These are phyloP conservation scores for Oryzias dopingdopingensis DNA, from an alignment of 2,797 vertebrate species.

Conservation along the genomic window DNA sequence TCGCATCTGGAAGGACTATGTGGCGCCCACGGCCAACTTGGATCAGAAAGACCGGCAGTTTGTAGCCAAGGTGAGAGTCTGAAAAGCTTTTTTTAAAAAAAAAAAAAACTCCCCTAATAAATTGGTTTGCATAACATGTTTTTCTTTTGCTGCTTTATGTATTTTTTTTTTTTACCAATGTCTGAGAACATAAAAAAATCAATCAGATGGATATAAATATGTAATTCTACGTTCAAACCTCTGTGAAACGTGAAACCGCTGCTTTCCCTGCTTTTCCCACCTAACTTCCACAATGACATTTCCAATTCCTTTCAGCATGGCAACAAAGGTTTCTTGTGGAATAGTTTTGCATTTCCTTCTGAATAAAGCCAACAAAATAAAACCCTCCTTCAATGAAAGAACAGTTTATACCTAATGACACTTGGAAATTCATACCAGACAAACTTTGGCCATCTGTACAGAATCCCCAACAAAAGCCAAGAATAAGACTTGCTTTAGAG, in stretches of 20 bases:
- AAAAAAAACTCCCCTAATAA: neutral
- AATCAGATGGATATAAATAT: too few species aligned
- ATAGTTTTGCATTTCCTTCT: slow-evolving; percentile 27
- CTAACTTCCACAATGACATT: slow-evolving; percentile 21
- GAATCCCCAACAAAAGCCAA: slow-evolving; percentile 51
- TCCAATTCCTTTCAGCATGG: slow-evolving; percentile 35
- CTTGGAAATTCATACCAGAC: too few species aligned
- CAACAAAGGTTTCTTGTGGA: slow-evolving; percentile 33
- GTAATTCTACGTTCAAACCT: slow-evolving; percentile 8
- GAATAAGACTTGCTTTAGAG: slow-evolving; percentile 54
- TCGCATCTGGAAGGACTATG: slow-evolving; percentile 97
- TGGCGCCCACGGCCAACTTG: slow-evolving; percentile 94
- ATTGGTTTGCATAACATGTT: slow-evolving; percentile 7
- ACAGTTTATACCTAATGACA: too few species aligned
- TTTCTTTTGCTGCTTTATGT: too few species aligned
- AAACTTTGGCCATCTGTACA: slow-evolving; percentile 6
- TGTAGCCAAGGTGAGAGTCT: slow-evolving; percentile 88
- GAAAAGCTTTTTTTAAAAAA: slow-evolving; percentile 9
- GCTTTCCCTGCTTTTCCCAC: slow-evolving; percentile 13
- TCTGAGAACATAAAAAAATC: too few species aligned
- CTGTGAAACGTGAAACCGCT: neutral
- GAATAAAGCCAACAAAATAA: slow-evolving; percentile 12
- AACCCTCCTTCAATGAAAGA: too few species aligned
- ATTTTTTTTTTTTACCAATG: too few species aligned
- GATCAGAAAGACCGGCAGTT: slow-evolving; percentile 98